Base-by-base conservation (phyloP, 2,113 vertebrate species). In the Sphaerodactylus townsendi region DNA sequence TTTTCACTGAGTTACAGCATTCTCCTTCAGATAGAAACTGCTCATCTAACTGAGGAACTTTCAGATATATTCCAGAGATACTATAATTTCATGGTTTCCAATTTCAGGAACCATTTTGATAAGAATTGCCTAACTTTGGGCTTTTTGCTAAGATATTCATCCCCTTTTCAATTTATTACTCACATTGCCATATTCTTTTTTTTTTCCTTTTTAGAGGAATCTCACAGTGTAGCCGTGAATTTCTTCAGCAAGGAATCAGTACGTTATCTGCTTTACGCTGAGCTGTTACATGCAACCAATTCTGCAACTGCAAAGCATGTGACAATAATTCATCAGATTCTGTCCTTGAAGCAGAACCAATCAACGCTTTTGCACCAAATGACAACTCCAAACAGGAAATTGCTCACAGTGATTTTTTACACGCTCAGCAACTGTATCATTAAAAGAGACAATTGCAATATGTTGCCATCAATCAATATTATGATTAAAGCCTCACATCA, bases 261-360 rank as follows among this genome's bases (percentile, higher is more conserved):
- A 78, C n/a, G 41, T 10, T 41, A 87, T 41, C 72, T 85, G 15
- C 35, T 89, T 77, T 72, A 71, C 25, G 4, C 23, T 5, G 62
- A 83, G 56, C 62, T 75, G 75, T 2, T 80, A 8, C 64, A 35
- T 79, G 25, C 39, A 77, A 87, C 77, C 75, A 74, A 85, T 81
- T 88, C 50, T 78, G 80, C 93, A 81, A 68, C 88, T 89, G 79
- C 77, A 85, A 92, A 92, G 90, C 66, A 62, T 93, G 59, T 90
- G 88, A 90, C 85, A 89, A 88, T 89, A 90, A 84, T 76, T 90
- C 83, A n/a, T 86, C 88, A 87, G 80, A 68, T 81, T 75, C 75
- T 93, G 62, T 62, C 90, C 68, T 71, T n/a, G 48, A 30, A 93
- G 73, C 83, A 93, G 85, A 89, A 88, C 88, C 91, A 90, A 92